Conservation (phyloP, 2,113 vertebrate genomes). For the Dicaeum eximium region DNA sequence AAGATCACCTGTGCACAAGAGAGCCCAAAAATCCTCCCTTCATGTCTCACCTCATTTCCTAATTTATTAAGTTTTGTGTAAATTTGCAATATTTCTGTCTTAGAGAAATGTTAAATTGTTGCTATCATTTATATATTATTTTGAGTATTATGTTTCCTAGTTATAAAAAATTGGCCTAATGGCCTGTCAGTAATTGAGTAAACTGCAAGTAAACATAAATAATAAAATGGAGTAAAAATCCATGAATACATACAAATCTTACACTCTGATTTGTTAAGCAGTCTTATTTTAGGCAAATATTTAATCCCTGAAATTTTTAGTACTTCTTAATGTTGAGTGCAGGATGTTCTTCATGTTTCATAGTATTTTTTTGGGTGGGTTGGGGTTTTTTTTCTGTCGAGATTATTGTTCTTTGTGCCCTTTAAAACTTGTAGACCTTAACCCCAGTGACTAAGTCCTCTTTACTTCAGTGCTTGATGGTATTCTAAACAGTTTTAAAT, state of each 20-base stretch:
- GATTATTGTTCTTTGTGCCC: not conserved
- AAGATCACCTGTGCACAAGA: not conserved
- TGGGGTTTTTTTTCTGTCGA: rapidly evolving
- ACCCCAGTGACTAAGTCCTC: not conserved
- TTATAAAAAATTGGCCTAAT: not conserved
- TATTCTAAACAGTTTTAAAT: not conserved
- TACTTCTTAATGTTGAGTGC: not conserved
- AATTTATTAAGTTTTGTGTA: not conserved
- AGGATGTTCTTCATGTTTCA: not conserved
- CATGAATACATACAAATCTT: not conserved
- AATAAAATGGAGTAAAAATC: not conserved
- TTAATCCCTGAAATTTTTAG: not conserved
- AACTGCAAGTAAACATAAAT: not conserved
- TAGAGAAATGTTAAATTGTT: not conserved
- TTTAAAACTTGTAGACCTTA: not conserved
- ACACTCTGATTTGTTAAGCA: not conserved
- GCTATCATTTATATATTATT: not conserved
- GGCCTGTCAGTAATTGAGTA: not conserved
- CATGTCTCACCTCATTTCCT: not conserved
- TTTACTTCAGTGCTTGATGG: not conserved
- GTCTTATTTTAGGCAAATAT: not conserved
- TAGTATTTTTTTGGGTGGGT: not conserved
- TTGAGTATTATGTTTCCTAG: not conserved
- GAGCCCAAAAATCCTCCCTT: not conserved
- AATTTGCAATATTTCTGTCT: not conserved